phyloP scores from a whole-genome alignment of 53 echinoderm and acorn worm genomes.

The Temnopleurus reevesii region DNA sequence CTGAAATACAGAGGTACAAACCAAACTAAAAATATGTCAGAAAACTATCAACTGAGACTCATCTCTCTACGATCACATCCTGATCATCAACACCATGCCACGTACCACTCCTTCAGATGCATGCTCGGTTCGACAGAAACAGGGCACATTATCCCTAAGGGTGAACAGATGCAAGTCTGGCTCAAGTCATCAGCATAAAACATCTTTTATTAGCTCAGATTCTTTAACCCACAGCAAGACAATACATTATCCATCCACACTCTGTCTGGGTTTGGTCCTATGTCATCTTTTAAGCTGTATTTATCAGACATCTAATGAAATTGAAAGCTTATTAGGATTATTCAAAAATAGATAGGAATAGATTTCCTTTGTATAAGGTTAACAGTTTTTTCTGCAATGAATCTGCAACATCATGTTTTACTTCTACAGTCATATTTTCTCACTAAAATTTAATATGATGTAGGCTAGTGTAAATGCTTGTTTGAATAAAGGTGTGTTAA shows the following conservation, averaged over 20 bases:
- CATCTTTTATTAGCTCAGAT: conserved; percentile 23
- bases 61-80: not conserved
- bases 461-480: too few species aligned
- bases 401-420: too few species aligned
- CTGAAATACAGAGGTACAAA: too few species aligned
- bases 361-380: too few species aligned
- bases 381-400: too few species aligned
- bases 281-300: not conserved
- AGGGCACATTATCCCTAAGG: not conserved
- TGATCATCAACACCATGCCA: not conserved
- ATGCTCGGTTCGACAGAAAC: conserved; percentile 5
- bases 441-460: too few species aligned
- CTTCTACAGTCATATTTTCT: too few species aligned
- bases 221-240: not conserved
- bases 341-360: too few species aligned
- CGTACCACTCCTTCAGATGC: not conserved
- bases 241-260: not conserved
- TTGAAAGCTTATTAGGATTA: too few species aligned
- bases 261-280: not conserved
- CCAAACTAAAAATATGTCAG: too few species aligned
- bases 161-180: conserved; percentile 32
- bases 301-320: too few species aligned
- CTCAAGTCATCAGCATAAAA: not conserved
- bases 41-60: not conserved
- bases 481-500: too few species aligned